phyloP scores from a whole-genome alignment of 1,140 invertebrate species.

The Leptinotarsa defecta region DNA sequence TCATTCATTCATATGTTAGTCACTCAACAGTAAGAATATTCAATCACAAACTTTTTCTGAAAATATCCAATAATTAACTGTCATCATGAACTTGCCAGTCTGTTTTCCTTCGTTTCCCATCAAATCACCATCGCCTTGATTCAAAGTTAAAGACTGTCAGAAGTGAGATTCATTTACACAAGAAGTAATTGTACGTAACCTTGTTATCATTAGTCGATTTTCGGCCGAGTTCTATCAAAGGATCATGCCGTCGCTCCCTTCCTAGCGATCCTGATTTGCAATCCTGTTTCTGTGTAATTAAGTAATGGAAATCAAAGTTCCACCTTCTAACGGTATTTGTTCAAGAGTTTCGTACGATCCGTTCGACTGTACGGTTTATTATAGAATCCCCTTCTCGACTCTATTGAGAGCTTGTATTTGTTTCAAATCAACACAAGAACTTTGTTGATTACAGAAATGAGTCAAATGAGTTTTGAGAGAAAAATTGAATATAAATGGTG shows the following conservation, averaged over 20 bases:
- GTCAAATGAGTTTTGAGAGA: neutral
- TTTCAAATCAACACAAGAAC: constrained; percentile 16
- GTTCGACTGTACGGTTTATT: constrained; percentile 37
- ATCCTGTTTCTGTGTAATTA: constrained; percentile 53
- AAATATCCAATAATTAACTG: neutral
- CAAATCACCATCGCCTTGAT: neutral
- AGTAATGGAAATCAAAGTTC: constrained; percentile 55
- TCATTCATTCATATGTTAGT: no score
- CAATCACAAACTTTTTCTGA: no score
- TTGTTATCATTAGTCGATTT: constrained; percentile 53
- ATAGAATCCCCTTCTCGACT: constrained; percentile 21
- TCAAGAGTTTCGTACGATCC: constrained; percentile 48
- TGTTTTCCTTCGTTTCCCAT: neutral
- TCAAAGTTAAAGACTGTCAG: constrained; percentile 12
- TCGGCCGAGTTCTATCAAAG: constrained; percentile 42
- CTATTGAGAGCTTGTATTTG: constrained; percentile 8
- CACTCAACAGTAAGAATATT: no score
- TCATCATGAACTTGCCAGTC: neutral
- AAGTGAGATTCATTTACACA: constrained; percentile 43
- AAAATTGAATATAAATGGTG: neutral
- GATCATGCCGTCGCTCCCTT: constrained; percentile 41
- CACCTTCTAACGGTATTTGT: constrained; percentile 52
- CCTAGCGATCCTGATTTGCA: constrained; percentile 37
- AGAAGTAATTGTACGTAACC: constrained; percentile 55
- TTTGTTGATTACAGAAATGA: neutral